Percentiles rank a stretch among this genome's conserved stretches.
phyloP scores from a whole-genome alignment of 2,888 invertebrate species.

The Steinernema hermaphroditum region DNA sequence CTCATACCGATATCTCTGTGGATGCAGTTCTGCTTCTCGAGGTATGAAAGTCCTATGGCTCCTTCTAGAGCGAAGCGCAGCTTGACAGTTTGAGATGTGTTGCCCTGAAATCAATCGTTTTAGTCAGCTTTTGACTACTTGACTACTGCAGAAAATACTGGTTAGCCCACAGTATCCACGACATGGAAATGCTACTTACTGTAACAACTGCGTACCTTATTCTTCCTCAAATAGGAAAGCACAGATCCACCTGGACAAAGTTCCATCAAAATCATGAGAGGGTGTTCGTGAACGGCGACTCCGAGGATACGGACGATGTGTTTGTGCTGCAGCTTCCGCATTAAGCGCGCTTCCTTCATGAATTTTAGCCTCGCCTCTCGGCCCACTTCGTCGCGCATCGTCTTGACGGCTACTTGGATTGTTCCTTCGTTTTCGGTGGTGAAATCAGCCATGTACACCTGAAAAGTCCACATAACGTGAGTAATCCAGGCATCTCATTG shows the following conservation, averaged over 20 bases:
- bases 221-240: conserved; percentile 44
- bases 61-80: conserved; percentile 67
- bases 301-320: conserved; percentile 50
- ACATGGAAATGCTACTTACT: too few species aligned
- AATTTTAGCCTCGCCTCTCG: conserved; percentile 50
- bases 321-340: conserved; percentile 51
- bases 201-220: conserved; percentile 34
- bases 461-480: background rate
- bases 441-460: conserved; percentile 51
- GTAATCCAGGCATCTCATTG: too few species aligned
- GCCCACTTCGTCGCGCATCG: conserved; percentile 48
- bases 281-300: conserved; percentile 68
- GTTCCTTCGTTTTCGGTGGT: conserved; percentile 36
- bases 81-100: conserved; percentile 37
- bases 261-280: conserved; percentile 56
- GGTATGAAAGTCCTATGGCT: conserved; percentile 80
- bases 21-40: conserved; percentile 80
- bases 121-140: too few species aligned
- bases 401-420: conserved; percentile 52
- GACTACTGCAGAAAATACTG: too few species aligned
- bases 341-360: conserved; percentile 55
- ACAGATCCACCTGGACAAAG: conserved; percentile 44
- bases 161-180: too few species aligned
- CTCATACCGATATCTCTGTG: conserved; percentile 77
- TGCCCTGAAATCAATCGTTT: conserved; percentile 19